Evolutionary conservation across 2,113 vertebrate species (phyloP).

Genomic region (Indri indri): DNA sequence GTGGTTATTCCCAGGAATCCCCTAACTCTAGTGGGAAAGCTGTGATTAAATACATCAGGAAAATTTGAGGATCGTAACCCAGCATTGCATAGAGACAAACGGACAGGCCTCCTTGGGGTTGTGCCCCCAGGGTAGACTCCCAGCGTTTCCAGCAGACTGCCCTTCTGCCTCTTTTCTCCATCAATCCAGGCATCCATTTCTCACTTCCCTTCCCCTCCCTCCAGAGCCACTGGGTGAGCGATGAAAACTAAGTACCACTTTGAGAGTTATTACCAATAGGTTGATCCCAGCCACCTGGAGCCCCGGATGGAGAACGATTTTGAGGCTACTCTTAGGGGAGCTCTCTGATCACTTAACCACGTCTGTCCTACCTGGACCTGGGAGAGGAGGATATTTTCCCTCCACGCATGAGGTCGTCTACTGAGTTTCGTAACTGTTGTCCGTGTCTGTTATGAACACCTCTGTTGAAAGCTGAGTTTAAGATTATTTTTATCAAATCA

Average conservation of each 20-base stretch:
- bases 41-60: not conserved
- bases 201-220: not conserved
- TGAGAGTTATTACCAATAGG: not conserved
- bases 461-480: not conserved
- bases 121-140: not conserved
- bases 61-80: not conserved
- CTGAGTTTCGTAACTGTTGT: not conserved
- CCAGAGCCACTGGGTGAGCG: rapidly evolving
- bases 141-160: not conserved
- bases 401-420: not conserved
- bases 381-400: no score
- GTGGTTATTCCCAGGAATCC: not conserved
- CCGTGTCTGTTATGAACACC: not conserved
- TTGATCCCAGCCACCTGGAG: not conserved
- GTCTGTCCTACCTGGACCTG: rapidly evolving
- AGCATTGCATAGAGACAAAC: no score
- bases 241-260: not conserved
- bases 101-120: not conserved
- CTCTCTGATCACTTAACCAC: rapidly evolving
- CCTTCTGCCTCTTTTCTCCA: not conserved
- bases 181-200: not conserved
- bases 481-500: constrained; percentile 71
- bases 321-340: not conserved
- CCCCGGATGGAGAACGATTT: rapidly evolving
- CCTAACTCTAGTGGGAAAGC: no score